These are phyloP conservation scores for Ctenosaura bakeri DNA, from an alignment of 2,797 vertebrate species.

Conservation along the genomic window DNA sequence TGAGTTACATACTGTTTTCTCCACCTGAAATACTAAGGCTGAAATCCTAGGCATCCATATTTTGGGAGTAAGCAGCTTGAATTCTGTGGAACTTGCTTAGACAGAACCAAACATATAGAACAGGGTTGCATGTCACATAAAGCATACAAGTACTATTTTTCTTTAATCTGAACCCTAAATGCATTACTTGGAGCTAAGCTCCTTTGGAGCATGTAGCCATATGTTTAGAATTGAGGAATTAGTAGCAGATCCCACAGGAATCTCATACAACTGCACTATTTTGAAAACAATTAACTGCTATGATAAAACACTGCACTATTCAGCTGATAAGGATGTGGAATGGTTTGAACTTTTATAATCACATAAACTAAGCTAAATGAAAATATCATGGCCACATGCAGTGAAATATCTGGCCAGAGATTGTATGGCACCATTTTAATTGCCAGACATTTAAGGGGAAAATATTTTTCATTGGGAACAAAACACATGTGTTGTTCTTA, in stretches of 20 bases:
- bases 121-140: not conserved
- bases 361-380: not conserved
- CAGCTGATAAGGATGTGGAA: not conserved
- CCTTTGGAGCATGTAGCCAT: not conserved
- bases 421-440: not conserved
- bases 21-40: not conserved
- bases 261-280: not conserved
- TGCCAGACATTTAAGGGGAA: not conserved
- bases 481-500: not conserved
- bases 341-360: slow-evolving; percentile 4
- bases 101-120: not conserved
- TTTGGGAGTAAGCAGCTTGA: not conserved
- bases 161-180: not conserved
- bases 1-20: not conserved
- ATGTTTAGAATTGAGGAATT: not conserved
- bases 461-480: not conserved
- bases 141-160: not conserved
- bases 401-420: not conserved
- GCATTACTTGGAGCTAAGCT: not conserved
- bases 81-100: not conserved
- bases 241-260: not conserved
- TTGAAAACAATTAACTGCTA: slow-evolving; percentile 20
- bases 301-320: slow-evolving; percentile 15
- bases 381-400: slow-evolving; percentile 13
- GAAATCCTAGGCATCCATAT: not conserved